Percentiles rank a stretch among this genome's conserved stretches.
Conservation (phyloP, 2,797 vertebrate species). For the Bovichtus diacanthus region DNA sequence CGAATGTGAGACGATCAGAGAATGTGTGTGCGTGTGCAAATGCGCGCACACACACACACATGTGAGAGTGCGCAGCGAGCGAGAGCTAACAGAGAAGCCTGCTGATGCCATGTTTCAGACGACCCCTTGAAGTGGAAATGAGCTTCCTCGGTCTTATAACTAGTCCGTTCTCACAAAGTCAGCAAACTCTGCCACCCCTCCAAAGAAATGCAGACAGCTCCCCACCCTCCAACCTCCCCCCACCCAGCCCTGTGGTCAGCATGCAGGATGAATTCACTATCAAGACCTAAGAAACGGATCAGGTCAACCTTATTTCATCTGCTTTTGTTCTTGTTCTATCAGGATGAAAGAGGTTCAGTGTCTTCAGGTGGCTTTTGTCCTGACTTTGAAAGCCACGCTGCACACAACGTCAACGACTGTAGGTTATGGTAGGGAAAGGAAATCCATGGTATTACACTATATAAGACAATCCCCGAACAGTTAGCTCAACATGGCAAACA, state of each 20-base stretch:
- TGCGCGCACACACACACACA: conserved; percentile 1
- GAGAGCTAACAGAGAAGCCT: conserved; percentile 73
- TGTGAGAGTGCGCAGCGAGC: conserved; percentile 20
- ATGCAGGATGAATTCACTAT: conserved; percentile 59
- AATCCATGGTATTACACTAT: neutral
- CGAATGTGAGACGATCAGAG: conserved; percentile 58
- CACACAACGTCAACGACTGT: neutral
- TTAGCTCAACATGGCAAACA: neutral
- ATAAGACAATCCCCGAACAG: neutral
- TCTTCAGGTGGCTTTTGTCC: conserved; percentile 30
- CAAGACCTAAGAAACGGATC: conserved; percentile 42
- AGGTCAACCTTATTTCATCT: conserved; percentile 41
- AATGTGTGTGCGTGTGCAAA: conserved; percentile 21
- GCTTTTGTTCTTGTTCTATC: conserved; percentile 32
- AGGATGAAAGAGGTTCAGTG: conserved; percentile 9
- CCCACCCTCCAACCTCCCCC: conserved; percentile 18
- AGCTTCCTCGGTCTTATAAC: conserved; percentile 78
- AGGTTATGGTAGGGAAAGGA: neutral
- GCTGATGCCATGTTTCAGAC: conserved; percentile 86
- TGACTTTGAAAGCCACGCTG: neutral
- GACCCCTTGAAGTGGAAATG: conserved; percentile 86
- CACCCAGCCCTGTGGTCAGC: conserved; percentile 73
- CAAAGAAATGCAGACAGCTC: conserved; percentile 55
- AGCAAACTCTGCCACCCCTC: conserved; percentile 75
- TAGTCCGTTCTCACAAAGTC: conserved; percentile 82